Base-by-base conservation (phyloP, 2,797 vertebrate species). In the Psittacula echo region DNA sequence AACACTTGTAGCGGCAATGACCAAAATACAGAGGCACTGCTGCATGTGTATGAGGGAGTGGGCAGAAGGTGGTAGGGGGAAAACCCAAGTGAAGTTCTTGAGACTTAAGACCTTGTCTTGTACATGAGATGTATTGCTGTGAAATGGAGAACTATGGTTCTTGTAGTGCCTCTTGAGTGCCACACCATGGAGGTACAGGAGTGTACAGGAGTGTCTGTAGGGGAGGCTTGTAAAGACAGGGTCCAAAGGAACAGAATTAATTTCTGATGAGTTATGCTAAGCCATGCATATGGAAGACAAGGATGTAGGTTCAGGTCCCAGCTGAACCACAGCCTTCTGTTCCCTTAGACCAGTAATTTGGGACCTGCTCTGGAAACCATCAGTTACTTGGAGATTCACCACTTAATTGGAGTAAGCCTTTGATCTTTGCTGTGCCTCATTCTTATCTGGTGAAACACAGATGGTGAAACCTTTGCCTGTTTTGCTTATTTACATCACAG, bases 11-110 rank as follows among this genome's bases (percentile, higher is more conserved):
- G 24, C 14, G n/a, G 24, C 29, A 17, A 10, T 90, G 60, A 67
- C 9, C 4, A 30, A 71, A 74, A 87, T 29, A 20, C 0, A 64
- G 53, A 68, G 53, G 29, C 0, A 1, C 19, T 0, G 0, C 42
- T 56, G 10, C 44, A 16, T 3, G 0, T 62, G 3, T 47, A 7
- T 53, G 34, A 89, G 70, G 34, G n/a, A 87, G 15, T 9, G 19
- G 19, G 13, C 23, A 74, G 58, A 70, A 85, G 20, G 26, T 53
- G 22, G 7, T 18, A 47, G 42, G 11, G 17, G 13, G 27, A 22
- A 79, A 66, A 32, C 4, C n/a, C 27, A 56, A 56, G 13, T 45
- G 60, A 87, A 19, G n/a, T 73, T 81, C 47, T 73, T 76, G 13
- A 73, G 19, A 32, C 20, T 78, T 48, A 54, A 54, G 34, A 13